These are phyloP conservation scores for Tragelaphus oryx DNA, from an alignment of 2,797 vertebrate genomes.

Conservation along the genomic window DNA sequence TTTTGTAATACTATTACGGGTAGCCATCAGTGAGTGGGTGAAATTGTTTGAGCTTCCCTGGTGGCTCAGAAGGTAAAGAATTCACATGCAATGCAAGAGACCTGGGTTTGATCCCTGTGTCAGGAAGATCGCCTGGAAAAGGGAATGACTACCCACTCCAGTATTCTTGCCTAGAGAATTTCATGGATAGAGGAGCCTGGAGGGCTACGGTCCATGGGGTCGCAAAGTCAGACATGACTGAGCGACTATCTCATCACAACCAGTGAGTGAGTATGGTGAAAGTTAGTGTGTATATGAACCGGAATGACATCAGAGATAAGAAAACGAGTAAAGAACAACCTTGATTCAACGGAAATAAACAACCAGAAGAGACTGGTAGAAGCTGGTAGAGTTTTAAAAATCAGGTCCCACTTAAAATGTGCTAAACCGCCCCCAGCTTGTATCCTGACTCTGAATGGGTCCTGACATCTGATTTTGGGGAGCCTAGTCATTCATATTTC, in stretches of 20 bases:
- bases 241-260: neutral
- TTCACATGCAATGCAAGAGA: neutral
- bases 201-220: neutral
- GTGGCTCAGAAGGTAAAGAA: neutral
- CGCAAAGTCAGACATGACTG: neutral
- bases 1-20: neutral
- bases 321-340: neutral
- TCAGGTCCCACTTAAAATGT: neutral
- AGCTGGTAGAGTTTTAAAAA: neutral
- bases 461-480: neutral
- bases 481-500: neutral
- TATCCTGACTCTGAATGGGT: neutral
- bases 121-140: neutral
- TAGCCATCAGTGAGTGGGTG: neutral
- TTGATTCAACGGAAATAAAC: neutral
- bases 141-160: neutral
- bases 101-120: neutral
- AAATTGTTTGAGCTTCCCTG: neutral
- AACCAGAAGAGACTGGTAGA: neutral
- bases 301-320: neutral
- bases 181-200: neutral
- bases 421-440: neutral
- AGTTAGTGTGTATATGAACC: neutral
- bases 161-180: neutral
- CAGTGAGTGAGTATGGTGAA: neutral